Evolutionary conservation across 1,140 invertebrate genomes (phyloP).

Genomic region (Halesus radiatus): DNA sequence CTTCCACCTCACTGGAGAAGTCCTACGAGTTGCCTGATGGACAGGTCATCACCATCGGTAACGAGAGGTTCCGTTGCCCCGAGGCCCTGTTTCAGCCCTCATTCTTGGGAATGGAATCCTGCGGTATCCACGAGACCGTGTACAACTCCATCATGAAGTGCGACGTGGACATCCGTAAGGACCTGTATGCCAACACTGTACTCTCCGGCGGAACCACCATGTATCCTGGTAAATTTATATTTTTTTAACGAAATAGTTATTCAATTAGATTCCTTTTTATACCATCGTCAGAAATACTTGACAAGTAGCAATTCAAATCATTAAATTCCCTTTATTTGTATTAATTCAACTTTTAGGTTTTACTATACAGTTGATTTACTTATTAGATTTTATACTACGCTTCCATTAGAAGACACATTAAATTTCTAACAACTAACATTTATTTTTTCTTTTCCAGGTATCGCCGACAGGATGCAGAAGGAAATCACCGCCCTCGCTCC

Average conservation of each 20-base stretch:
- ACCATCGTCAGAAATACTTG: too few species aligned
- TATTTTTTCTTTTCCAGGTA: slow-evolving; percentile 69
- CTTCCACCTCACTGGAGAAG: slow-evolving; percentile 87
- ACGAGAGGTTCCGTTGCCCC: slow-evolving; percentile 94
- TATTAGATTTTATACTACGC: too few species aligned
- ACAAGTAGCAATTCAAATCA: too few species aligned
- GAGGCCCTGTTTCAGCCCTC: slow-evolving; percentile 94
- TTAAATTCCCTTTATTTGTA: too few species aligned
- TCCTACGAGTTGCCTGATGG: slow-evolving; percentile 90
- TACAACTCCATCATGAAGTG: slow-evolving; percentile 98
- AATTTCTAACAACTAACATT: too few species aligned
- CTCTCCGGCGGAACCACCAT: slow-evolving; percentile 87
- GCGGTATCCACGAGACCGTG: slow-evolving; percentile 92
- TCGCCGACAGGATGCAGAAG: slow-evolving; percentile 90
- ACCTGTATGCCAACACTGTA: slow-evolving; percentile 93
- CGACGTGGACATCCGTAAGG: slow-evolving; percentile 91
- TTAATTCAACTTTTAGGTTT: too few species aligned
- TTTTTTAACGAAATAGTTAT: too few species aligned
- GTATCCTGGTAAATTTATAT: slow-evolving; percentile 71
- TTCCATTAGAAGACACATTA: too few species aligned
- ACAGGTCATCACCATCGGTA: slow-evolving; percentile 92
- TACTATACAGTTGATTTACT: too few species aligned
- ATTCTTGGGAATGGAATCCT: slow-evolving; percentile 92
- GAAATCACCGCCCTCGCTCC: slow-evolving; percentile 90
- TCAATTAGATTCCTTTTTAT: too few species aligned